Evolutionary conservation across 2,888 invertebrate genomes (phyloP), one percentile per base, ranked within the genome.

Genomic region (Amphiduros pacificus): DNA sequence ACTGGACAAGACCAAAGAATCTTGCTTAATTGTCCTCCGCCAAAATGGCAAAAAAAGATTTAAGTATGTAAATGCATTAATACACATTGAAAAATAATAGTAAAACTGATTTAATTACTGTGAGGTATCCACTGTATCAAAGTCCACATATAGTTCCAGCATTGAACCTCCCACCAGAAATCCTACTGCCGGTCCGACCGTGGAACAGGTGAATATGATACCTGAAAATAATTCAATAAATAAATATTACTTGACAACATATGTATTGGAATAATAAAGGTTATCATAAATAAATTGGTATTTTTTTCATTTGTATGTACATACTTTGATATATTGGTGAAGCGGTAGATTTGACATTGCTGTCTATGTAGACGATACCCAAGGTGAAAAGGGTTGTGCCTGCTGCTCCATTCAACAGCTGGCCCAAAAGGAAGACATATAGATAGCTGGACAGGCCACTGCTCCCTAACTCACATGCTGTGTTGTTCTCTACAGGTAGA

Each of bases 321-420:
- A n/a, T 24, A 76, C 78, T 77, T 55, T 77, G 67, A 65, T 74
- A 79, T 52, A 78, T 61, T 0, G 79, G 77, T 0, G 77, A 74
- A 48, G 69, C 70, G 32, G 65, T 68, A 2, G 76, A 69, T 2
- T 70, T 62, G 1, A 78, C 76, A 56, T 77, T 77, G 63, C 77
- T 77, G 49, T 78, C 79, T 1, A 79, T 66, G n/a, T 73, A 69
- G 9, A 74, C 65, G 11, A 75, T 70, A 4, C 78, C 78, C 9
- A 79, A 71, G 2, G 76, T 77, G 57, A 77, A 78, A 28, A 77
- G 67, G 11, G 76, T 76, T 27, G 77, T 77, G 5, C 79, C 77
- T 20, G 77, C 79, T n/a, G 77, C 62, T 4, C 78, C 78, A 61
- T 79, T 77, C 28, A 79, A 62, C 29, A 74, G 61, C 62, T 78